These are phyloP conservation scores for Neoniphon sammara DNA, from an alignment of 2,797 vertebrate species.

Conservation along the genomic window DNA sequence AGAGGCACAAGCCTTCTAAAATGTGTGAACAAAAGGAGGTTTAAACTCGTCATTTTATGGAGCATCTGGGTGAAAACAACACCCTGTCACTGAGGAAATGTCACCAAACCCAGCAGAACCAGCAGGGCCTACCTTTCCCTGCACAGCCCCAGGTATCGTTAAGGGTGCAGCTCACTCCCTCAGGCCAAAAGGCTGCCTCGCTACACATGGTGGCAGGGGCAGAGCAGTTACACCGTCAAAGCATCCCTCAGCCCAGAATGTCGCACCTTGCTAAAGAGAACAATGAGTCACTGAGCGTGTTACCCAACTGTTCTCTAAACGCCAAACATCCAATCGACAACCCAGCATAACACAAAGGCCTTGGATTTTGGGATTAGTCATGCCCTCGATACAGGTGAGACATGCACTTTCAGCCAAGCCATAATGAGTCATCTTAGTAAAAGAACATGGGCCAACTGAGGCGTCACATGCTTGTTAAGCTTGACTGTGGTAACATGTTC, in stretches of 20 bases:
- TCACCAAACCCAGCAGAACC: slow-evolving; percentile 69
- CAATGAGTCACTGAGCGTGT: slow-evolving; percentile 62
- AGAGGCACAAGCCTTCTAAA: slow-evolving; percentile 10
- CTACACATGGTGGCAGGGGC: slow-evolving; percentile 40
- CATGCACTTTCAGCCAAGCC: slow-evolving; percentile 24
- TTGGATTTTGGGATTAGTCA: slow-evolving; percentile 56
- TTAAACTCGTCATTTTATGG: background rate
- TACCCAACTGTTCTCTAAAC: slow-evolving; percentile 46
- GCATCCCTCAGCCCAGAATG: slow-evolving; percentile 57
- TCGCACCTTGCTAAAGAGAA: slow-evolving; percentile 47
- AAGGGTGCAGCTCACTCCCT: slow-evolving; percentile 68
- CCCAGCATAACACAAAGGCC: slow-evolving; percentile 32
- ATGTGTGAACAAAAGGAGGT: slow-evolving; percentile 4
- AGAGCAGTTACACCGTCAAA: slow-evolving; percentile 59
- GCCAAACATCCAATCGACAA: slow-evolving; percentile 47
- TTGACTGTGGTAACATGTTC: slow-evolving; percentile 43
- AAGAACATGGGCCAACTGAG: slow-evolving; percentile 16
- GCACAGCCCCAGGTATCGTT: slow-evolving; percentile 70
- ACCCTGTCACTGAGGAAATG: slow-evolving; percentile 32
- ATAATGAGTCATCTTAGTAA: slow-evolving; percentile 62
- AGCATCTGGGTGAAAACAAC: slow-evolving; percentile 31
- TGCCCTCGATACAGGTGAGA: slow-evolving; percentile 36
- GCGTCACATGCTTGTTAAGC: slow-evolving; percentile 30
- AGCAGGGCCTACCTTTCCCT: slow-evolving; percentile 63
- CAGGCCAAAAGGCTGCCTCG: slow-evolving; percentile 57